These are phyloP conservation scores for Minunthozetes semirufus DNA, from an alignment of 2,888 invertebrate species.

Conservation along the genomic window DNA sequence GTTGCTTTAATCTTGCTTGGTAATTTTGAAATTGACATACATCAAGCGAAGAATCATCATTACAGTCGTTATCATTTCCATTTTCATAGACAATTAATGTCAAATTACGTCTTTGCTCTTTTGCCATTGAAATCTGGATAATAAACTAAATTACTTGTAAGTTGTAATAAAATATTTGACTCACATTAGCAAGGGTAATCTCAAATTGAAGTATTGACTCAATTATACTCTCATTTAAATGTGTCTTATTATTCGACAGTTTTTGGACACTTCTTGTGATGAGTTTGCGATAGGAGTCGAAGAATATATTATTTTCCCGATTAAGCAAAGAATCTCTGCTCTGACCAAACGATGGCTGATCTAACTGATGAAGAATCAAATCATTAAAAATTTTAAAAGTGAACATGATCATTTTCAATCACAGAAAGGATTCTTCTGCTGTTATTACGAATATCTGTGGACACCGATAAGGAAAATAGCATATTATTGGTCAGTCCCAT, in stretches of 20 bases:
- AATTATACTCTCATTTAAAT: slow-evolving; percentile 61
- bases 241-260: slow-evolving; percentile 66
- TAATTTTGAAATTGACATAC: neutral
- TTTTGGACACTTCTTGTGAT: slow-evolving; percentile 72
- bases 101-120: slow-evolving; percentile 80
- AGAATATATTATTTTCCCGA: slow-evolving; percentile 64
- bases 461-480: neutral
- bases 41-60: neutral
- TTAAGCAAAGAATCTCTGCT: slow-evolving; percentile 6
- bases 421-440: neutral
- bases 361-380: neutral
- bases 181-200: slow-evolving; percentile 78
- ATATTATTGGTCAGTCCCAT: neutral
- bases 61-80: neutral
- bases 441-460: slow-evolving; percentile 16
- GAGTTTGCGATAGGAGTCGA: slow-evolving; percentile 57
- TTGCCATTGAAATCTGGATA: slow-evolving; percentile 68
- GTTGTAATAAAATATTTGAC: neutral
- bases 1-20: neutral
- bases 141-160: neutral
- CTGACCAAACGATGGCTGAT: neutral
- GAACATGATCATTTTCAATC: neutral
- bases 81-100: slow-evolving; percentile 50
- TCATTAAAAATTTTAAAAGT: neutral
- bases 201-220: slow-evolving; percentile 76